phyloP scores from a whole-genome alignment of 2,797 vertebrate genomes.

The Urosaurus nigricauda region DNA sequence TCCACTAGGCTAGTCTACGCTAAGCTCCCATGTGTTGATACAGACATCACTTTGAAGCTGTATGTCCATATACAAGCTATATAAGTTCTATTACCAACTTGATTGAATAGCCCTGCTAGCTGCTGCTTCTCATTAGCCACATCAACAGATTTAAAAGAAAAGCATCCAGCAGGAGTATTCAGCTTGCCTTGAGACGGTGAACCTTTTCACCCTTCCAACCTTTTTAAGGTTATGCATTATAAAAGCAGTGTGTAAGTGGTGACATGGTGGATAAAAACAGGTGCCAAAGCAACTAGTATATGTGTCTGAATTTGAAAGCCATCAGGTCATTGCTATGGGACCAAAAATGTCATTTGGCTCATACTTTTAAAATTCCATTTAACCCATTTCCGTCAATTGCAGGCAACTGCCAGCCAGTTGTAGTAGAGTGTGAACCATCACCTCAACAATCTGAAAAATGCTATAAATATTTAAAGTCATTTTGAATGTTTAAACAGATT shows the following conservation, averaged over 20 bases:
- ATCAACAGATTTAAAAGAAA: no score
- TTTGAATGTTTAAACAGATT: slow-evolving; percentile 69
- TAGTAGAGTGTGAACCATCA: slow-evolving; percentile 55
- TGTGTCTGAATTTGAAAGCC: not conserved
- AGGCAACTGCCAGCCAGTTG: slow-evolving; percentile 48
- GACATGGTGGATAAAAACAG: slow-evolving; percentile 3
- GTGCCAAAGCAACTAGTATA: slow-evolving; percentile 1
- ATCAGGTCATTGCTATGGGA: slow-evolving; percentile 25
- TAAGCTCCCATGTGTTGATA: no score
- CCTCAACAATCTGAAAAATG: slow-evolving; percentile 48
- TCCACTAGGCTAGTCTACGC: no score
- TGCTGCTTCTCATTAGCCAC: no score
- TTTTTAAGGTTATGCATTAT: not conserved
- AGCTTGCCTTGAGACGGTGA: no score
- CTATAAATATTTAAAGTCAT: slow-evolving; percentile 72
- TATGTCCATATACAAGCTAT: no score
- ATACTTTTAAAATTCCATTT: slow-evolving; percentile 12
- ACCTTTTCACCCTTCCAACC: no score
- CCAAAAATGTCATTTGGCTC: slow-evolving; percentile 34
- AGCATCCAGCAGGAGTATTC: no score
- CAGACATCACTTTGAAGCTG: no score
- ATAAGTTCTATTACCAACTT: no score
- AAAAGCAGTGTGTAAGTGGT: not conserved
- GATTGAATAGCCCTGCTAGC: no score
- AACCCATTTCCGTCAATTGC: slow-evolving; percentile 30